phyloP scores from a whole-genome alignment of 2,888 invertebrate genomes.

The Syrphus vitripennis region DNA sequence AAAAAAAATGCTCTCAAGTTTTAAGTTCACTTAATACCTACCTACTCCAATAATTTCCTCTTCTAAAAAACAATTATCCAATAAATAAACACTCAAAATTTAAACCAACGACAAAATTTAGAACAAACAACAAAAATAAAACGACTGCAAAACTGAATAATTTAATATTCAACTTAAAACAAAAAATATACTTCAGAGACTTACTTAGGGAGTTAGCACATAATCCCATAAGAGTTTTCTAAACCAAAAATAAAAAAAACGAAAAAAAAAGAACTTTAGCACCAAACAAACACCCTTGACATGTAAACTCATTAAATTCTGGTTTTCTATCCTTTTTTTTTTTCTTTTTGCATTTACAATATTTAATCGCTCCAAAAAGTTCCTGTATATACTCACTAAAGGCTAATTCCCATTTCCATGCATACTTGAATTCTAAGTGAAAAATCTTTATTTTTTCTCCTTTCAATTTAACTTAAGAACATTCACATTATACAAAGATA shows the following conservation, averaged over 20 bases:
- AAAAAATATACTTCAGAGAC: neutral
- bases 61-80: no score
- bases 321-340: neutral
- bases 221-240: neutral
- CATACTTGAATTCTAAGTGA: neutral
- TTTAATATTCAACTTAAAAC: neutral
- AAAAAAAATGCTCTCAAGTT: no score
- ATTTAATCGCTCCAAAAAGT: neutral
- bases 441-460: neutral
- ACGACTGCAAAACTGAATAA: no score
- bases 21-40: no score
- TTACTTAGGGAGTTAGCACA: neutral
- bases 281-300: neutral
- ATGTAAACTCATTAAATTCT: conserved; percentile 11
- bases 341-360: neutral
- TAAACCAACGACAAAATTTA: no score
- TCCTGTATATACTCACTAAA: no score
- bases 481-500: no score
- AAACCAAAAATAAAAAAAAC: neutral
- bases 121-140: no score
- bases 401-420: conserved; percentile 8
- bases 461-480: neutral
- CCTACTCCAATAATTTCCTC: no score
- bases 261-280: no score
- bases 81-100: no score